These are phyloP conservation scores for Trichosurus vulpecula DNA, from an alignment of 2,797 vertebrate species.

Conservation along the genomic window DNA sequence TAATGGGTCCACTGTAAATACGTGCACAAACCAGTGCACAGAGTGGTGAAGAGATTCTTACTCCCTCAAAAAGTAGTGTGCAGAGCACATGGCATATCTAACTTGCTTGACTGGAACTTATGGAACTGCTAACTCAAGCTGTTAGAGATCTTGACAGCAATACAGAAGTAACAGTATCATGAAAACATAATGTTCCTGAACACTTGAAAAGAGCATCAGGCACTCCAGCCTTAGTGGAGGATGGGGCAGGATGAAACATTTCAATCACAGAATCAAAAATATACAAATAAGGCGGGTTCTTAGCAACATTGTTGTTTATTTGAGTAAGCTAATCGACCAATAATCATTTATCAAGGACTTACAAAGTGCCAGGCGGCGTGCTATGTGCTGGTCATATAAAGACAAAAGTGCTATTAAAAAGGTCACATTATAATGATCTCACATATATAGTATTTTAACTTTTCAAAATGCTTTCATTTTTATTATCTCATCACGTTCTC, in stretches of 20 bases:
- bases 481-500: neutral
- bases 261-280: neutral
- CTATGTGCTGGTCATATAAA: neutral
- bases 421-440: neutral
- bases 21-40: neutral
- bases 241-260: neutral
- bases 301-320: neutral
- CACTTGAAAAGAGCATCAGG: neutral
- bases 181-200: neutral
- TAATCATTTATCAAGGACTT: neutral
- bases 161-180: neutral
- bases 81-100: neutral
- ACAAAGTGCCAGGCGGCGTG: neutral
- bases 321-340: neutral
- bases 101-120: neutral
- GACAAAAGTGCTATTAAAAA: neutral
- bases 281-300: neutral
- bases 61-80: neutral
- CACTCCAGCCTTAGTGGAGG: neutral
- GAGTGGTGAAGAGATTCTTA: neutral
- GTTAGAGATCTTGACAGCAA: neutral
- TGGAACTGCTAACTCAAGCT: neutral
- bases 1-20: neutral
- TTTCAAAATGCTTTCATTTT: neutral
- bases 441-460: neutral